Evolutionary conservation across 2,113 vertebrate genomes (phyloP).

Genomic region (Phalacrocorax brasilianus): DNA sequence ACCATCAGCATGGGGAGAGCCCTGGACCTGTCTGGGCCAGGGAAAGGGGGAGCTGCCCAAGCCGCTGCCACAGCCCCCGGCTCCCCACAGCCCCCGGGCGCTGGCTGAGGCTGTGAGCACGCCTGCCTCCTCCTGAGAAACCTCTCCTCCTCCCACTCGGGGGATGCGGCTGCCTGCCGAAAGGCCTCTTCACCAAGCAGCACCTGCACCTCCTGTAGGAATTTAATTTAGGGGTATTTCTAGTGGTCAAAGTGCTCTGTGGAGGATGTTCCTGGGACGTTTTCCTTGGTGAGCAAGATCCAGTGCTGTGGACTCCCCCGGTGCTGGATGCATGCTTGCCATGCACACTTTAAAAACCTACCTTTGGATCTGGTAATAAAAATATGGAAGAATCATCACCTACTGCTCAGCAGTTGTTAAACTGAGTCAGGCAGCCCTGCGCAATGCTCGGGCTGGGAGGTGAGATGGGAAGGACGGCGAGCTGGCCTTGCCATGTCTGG

Average conservation of each 20-base stretch:
- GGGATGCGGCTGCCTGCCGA: background rate
- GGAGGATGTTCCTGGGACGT: background rate
- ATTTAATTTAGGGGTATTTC: background rate
- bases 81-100: background rate
- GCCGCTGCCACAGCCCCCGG: background rate
- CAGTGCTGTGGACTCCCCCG: background rate
- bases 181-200: background rate
- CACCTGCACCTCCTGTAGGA: background rate
- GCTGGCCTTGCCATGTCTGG: rapidly evolving
- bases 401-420: background rate
- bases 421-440: rapidly evolving
- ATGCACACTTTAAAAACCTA: background rate
- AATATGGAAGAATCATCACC: background rate
- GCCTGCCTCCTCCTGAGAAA: background rate
- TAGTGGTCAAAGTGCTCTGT: rapidly evolving
- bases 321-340: background rate
- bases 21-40: background rate
- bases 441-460: rapidly evolving
- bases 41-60: background rate
- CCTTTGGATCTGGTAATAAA: background rate
- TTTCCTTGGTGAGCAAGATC: background rate
- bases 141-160: background rate
- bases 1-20: background rate
- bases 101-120: background rate
- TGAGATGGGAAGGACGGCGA: background rate